These are phyloP conservation scores for Lathamus discolor DNA, from an alignment of 2,113 vertebrate species.

Conservation along the genomic window DNA sequence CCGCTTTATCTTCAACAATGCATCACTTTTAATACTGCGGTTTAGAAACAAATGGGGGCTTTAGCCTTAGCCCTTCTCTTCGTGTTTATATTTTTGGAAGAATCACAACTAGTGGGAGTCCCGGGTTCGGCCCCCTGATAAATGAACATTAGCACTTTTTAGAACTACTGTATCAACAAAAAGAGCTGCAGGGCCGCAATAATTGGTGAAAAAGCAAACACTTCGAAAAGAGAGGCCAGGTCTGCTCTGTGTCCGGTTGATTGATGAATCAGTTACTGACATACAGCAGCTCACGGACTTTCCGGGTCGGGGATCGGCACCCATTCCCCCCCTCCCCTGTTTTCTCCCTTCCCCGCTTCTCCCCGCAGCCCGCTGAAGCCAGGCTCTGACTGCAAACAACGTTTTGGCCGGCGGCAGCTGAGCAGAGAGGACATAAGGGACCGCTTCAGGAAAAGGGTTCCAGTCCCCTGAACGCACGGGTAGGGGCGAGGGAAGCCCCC, in stretches of 20 bases:
- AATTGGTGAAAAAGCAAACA: conserved; percentile 96
- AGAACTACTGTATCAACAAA: conserved; percentile 91
- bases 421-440: neutral
- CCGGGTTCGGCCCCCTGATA: conserved; percentile 86
- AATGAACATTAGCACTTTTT: conserved; percentile 93
- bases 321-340: neutral
- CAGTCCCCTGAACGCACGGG: neutral
- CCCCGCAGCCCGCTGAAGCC: neutral
- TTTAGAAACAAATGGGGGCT: conserved; percentile 91
- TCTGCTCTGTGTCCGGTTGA: conserved; percentile 85
- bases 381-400: neutral
- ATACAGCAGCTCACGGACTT: conserved; percentile 54
- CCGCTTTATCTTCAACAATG: conserved; percentile 93
- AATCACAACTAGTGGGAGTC: conserved; percentile 87
- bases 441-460: neutral
- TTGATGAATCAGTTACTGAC: conserved; percentile 76
- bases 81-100: conserved; percentile 97
- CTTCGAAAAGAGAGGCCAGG: conserved; percentile 72
- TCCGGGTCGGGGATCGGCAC: conserved; percentile 58
- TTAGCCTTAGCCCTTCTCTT: conserved; percentile 83
- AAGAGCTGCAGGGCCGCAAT: conserved; percentile 83
- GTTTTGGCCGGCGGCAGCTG: neutral
- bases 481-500: too few species aligned
- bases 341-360: neutral
- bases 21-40: conserved; percentile 86